Base-by-base conservation (phyloP, 2,888 invertebrate genomes). In the Orchesella flavescens region DNA sequence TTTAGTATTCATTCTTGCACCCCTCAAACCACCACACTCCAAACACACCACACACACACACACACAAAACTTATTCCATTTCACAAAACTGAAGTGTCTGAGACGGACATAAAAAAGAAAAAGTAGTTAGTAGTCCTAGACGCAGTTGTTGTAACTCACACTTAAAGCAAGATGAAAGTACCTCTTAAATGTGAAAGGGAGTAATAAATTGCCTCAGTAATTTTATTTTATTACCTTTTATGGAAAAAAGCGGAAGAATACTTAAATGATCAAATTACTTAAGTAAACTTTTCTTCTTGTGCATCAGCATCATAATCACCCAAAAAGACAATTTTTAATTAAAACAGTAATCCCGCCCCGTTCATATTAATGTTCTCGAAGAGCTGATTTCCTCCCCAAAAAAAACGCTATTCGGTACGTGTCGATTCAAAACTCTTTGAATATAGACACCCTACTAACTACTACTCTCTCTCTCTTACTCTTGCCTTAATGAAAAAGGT, bases 161-260 rank as follows among this genome's bases (percentile, higher is more conserved):
- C 34, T 34, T 34, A 34, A 34, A 34, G 34, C 34, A 34, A 34
- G 7, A 34, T 34, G 34, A 34, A 34, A 34, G 34, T 34, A 34
- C 34, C 34, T n/a, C 34, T 9, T 19, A 17, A 44, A 46, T 12
- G 46, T 7, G 66, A 53, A 43, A 72, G 24, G 57, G 61, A 61
- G 59, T 59, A 21, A 1, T 21, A 73, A 55, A 24, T 75, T 24
- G 19, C 19, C 63, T 12, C 23, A n/a, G 23, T 57, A 61, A n/a
- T 69, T 59, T 66, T 59, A 57, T 77, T 75, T 77, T 77, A 77
- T 68, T 77, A 77, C 77, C 68, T 68, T 68, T 68, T 76, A 66
- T 66, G 59, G 68, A 68, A 23, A 43, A 76, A 72, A 57, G 34
- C 69, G 9, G 24, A 1, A n/a, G 44, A n/a, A 19, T 19, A 66